Base-by-base conservation (phyloP, 2,888 invertebrate species). In the Eurytoma adleriae region DNA sequence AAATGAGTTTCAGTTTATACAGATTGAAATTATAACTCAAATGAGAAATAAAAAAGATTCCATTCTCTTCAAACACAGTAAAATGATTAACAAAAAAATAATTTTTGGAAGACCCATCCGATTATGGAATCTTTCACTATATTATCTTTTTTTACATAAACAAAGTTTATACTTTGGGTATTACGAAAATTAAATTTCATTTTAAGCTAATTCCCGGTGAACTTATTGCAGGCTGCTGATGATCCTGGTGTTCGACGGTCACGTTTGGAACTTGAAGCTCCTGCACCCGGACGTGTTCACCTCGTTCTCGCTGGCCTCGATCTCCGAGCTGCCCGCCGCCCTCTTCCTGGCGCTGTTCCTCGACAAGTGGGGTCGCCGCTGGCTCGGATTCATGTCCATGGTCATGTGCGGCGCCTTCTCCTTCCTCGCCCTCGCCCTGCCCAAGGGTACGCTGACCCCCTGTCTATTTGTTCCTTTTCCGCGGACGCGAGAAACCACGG, bases 211-310 rank as follows among this genome's bases (percentile, higher is more conserved):
- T n/a, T n/a, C n/a, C n/a, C n/a, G n/a, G n/a, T 4, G 30, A 30
- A 30, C n/a, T 69, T 62, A 69, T 81, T 77, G 48, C 83, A 92
- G 92, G 92, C 95, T 96, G 93, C 93, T 95, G n/a, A 96, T 97
- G 75, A 96, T 96, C 0, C 89, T 97, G 86, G 96, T 96, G 0
- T 96, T 97, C 89, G 96, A 97, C 87, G 96, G 96, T 0, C 97
- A 97, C 88, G 96, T 97, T 12, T 93, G 97, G 89, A 97, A 97
- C 88, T 96, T 97, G 18, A 96, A 96, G 0, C 95, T 96, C 0
- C 90, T 97, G 54, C 96, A 96, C 0, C 91, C 96, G 83, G 94
- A 96, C 85, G 94, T 97, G 2, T 97, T 96, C 90, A 89, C 96
- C 72, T 96, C 96, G 0, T 97, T 97, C 89, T 96, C 96, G 0